phyloP scores from a whole-genome alignment of 2,113 vertebrate species.

The Malurus alboscapulatus region DNA sequence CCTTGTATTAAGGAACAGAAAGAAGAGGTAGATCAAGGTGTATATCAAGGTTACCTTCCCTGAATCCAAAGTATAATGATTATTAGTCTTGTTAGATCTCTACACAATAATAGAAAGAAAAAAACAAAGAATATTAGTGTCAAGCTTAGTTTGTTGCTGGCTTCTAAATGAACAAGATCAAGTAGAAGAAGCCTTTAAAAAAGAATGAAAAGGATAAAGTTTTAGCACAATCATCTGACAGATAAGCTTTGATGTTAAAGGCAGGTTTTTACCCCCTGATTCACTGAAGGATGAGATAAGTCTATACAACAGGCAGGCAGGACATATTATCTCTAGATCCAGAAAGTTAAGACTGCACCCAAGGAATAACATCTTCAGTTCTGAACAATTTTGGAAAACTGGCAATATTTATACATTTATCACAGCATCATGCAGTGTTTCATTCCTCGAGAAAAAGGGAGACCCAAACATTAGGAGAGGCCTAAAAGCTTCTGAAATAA shows the following conservation, averaged over 20 bases:
- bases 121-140: not conserved
- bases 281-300: not conserved
- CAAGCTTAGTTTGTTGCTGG: not conserved
- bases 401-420: not conserved
- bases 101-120: not conserved
- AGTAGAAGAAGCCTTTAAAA: not conserved
- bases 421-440: not conserved
- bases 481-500: not conserved
- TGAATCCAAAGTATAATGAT: not conserved
- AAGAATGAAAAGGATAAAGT: not conserved
- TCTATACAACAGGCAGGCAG: fast-evolving
- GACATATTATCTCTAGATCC: not conserved
- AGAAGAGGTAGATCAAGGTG: not conserved
- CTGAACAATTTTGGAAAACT: not conserved
- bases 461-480: not conserved
- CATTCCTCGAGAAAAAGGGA: not conserved
- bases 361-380: fast-evolving
- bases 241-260: not conserved
- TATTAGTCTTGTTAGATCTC: not conserved
- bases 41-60: not conserved
- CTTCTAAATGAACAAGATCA: not conserved
- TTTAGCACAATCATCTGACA: not conserved
- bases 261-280: not conserved
- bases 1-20: not conserved
- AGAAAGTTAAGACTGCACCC: not conserved